phyloP scores from a whole-genome alignment of 2,888 invertebrate species.

The Phalera bucephala region DNA sequence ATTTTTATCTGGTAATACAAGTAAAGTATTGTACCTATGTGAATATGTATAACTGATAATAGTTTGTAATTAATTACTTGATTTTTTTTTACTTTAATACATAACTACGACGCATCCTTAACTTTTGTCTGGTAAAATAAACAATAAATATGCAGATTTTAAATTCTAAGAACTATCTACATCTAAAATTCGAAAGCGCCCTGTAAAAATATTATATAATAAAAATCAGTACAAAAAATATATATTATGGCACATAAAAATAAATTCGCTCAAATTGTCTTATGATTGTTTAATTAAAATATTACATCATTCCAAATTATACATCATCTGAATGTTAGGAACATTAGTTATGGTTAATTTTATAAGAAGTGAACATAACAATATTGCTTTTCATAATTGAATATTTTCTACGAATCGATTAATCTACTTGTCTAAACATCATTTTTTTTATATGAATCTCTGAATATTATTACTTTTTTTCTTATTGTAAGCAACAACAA shows the following conservation, averaged over 20 bases:
- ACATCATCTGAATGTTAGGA: background rate
- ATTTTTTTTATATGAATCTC: no score
- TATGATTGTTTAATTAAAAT: constrained; percentile 9
- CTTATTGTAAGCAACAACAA: background rate
- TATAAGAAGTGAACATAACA: no score
- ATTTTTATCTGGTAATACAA: background rate
- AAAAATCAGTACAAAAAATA: constrained; percentile 19
- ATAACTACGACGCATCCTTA: background rate
- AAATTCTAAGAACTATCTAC: no score
- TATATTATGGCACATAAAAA: constrained; percentile 52
- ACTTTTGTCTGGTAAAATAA: background rate
- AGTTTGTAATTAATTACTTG: no score
- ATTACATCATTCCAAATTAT: background rate
- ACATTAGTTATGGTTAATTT: background rate
- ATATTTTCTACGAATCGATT: no score
- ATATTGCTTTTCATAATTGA: no score
- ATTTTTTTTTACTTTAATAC: background rate
- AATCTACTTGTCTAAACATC: no score
- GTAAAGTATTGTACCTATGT: no score
- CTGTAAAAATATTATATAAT: constrained; percentile 6
- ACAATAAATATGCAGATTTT: constrained; percentile 17
- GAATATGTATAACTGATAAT: no score
- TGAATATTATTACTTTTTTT: no score
- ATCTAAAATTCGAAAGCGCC: no score
- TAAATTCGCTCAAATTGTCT: constrained; percentile 31